phyloP scores from a whole-genome alignment of 2,113 vertebrate species.

The Anoplopoma fimbria region DNA sequence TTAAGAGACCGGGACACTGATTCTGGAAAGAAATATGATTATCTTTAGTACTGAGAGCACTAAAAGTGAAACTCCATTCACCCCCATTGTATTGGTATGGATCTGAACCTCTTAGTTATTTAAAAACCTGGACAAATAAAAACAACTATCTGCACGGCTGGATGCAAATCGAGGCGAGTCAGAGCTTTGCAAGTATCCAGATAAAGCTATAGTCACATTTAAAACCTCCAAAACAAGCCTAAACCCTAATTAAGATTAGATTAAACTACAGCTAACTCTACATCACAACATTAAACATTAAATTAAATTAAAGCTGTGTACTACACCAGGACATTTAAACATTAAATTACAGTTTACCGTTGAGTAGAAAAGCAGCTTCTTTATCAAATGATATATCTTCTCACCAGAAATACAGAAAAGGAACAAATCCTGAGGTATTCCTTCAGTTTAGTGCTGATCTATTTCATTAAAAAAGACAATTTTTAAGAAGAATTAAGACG shows the following conservation, averaged over 20 bases:
- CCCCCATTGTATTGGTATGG: not conserved
- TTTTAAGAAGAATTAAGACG: not conserved
- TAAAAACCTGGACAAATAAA: not conserved
- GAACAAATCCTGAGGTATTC: not conserved
- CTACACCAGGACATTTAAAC: not conserved
- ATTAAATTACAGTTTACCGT: conserved; percentile 7
- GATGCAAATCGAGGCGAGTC: not conserved
- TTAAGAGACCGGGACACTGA: not conserved
- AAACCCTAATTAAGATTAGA: not conserved
- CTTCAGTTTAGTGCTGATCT: not conserved
- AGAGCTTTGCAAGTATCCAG: not conserved
- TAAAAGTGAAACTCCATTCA: not conserved
- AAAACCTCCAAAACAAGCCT: not conserved
- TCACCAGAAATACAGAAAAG: not conserved
- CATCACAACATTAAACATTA: not conserved
- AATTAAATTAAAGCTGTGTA: not conserved
- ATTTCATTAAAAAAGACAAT: not conserved
- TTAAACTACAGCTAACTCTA: not conserved
- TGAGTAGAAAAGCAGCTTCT: not conserved
- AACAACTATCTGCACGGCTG: not conserved
- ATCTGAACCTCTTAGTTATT: not conserved
- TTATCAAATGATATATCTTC: not conserved
- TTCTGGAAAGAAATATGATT: no score
- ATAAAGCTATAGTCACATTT: not conserved
- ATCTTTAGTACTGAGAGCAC: no score